phyloP scores from a whole-genome alignment of 2,888 invertebrate species.

The Podabrus alpinus region DNA sequence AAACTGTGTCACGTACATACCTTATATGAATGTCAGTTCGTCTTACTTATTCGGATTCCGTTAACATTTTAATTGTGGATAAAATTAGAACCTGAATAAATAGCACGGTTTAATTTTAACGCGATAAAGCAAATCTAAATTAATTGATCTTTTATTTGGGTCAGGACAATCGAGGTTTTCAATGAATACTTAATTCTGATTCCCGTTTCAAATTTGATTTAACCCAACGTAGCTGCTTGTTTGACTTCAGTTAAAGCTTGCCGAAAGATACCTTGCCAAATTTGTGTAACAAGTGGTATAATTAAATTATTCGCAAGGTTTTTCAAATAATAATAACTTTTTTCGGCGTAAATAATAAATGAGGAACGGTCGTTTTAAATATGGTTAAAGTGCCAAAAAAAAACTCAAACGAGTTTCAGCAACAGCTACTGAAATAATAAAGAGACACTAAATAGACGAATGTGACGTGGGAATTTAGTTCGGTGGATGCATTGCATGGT shows the following conservation, averaged over 20 bases:
- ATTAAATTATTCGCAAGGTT: not conserved
- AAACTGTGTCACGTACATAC: not conserved
- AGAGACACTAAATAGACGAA: not conserved
- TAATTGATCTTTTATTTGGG: not conserved
- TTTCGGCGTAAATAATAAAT: not conserved
- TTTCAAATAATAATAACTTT: not conserved
- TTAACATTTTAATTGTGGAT: not conserved
- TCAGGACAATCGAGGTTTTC: not conserved
- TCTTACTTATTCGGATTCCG: not conserved
- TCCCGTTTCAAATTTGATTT: not conserved
- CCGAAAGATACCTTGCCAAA: not conserved
- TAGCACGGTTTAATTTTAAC: not conserved
- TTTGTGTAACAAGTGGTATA: not conserved
- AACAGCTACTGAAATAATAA: not conserved
- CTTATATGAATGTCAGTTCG: not conserved
- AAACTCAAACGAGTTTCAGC: not conserved
- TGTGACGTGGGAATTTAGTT: constrained; percentile 20
- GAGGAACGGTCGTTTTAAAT: not conserved
- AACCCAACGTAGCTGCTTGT: not conserved
- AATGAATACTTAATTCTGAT: not conserved
- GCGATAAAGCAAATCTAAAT: not conserved
- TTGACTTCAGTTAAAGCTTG: not conserved
- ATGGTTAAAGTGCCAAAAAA: not conserved
- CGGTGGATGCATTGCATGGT: constrained; percentile 26
- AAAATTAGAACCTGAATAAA: not conserved